phyloP scores from a whole-genome alignment of 2,888 invertebrate genomes.

The Heliconius ismenius region DNA sequence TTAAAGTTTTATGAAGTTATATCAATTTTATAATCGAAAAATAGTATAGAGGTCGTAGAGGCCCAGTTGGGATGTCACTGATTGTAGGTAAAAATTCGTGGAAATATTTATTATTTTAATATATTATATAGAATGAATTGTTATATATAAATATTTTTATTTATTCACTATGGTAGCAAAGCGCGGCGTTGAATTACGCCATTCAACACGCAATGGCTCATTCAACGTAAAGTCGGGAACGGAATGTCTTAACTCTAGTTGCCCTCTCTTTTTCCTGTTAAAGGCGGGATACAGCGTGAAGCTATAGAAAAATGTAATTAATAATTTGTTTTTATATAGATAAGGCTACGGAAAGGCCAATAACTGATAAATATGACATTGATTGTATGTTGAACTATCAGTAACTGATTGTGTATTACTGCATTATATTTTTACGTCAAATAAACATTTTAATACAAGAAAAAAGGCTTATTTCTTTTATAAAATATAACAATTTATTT shows the following conservation, averaged over 20 bases:
- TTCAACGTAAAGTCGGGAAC: no score
- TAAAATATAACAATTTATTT: neutral
- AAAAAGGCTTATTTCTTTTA: neutral
- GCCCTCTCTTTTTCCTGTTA: no score
- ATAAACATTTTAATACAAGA: neutral
- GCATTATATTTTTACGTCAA: neutral
- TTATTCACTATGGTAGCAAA: no score
- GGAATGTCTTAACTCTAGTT: no score
- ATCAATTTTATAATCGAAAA: no score
- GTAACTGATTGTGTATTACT: neutral
- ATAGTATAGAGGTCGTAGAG: neutral
- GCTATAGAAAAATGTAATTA: neutral
- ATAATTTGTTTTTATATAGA: slow-evolving; percentile 8
- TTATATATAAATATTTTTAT: no score
- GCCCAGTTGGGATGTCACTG: neutral
- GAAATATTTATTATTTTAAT: neutral
- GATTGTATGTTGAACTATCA: slow-evolving; percentile 2
- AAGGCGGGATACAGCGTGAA: no score
- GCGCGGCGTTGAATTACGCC: no score
- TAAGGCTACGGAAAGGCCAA: slow-evolving; percentile 20
- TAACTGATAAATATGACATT: slow-evolving; percentile 25
- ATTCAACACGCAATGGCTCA: no score
- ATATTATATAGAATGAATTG: no score
- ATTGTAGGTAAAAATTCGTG: neutral
- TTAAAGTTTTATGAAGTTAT: no score